phyloP scores from a whole-genome alignment of 2,797 vertebrate genomes.

The Triplophysa bombifrons region DNA sequence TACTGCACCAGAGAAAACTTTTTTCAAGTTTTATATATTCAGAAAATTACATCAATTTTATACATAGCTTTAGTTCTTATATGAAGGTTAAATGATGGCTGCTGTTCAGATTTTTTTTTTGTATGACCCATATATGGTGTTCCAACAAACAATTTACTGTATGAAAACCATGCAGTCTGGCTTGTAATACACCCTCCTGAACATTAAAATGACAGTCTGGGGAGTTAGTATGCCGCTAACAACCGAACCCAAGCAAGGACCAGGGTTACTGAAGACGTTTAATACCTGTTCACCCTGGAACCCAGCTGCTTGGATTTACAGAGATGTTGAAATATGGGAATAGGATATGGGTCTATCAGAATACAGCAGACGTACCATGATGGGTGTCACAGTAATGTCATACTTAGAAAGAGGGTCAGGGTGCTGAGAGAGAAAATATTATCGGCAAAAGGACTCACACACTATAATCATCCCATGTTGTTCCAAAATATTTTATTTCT shows the following conservation, averaged over 20 bases:
- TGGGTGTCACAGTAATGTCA: constrained; percentile 66
- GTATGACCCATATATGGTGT: neutral
- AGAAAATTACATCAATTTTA: too few species aligned
- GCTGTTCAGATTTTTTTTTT: neutral
- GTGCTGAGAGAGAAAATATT: constrained; percentile 71
- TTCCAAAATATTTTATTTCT: too few species aligned
- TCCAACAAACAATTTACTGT: constrained; percentile 8
- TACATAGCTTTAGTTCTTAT: neutral
- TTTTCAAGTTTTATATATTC: too few species aligned
- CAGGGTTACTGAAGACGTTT: constrained; percentile 40
- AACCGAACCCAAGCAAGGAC: constrained; percentile 65
- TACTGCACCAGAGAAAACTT: constrained; percentile 1
- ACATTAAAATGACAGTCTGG: neutral
- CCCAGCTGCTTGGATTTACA: constrained; percentile 50
- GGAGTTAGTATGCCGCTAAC: constrained; percentile 43
- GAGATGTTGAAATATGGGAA: constrained; percentile 53
- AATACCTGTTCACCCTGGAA: constrained; percentile 10
- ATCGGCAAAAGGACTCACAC: constrained; percentile 54
- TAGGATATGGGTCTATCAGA: constrained; percentile 50
- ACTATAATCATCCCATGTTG: too few species aligned
- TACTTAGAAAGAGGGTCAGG: constrained; percentile 63
- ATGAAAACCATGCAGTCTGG: neutral
- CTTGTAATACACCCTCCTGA: constrained; percentile 1
- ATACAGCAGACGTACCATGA: constrained; percentile 36
- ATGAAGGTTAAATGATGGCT: neutral